Percentiles rank a stretch among this genome's conserved stretches.
These are phyloP conservation scores for Cryptus armator DNA, from an alignment of 2,888 invertebrate species.

Conservation along the genomic window DNA sequence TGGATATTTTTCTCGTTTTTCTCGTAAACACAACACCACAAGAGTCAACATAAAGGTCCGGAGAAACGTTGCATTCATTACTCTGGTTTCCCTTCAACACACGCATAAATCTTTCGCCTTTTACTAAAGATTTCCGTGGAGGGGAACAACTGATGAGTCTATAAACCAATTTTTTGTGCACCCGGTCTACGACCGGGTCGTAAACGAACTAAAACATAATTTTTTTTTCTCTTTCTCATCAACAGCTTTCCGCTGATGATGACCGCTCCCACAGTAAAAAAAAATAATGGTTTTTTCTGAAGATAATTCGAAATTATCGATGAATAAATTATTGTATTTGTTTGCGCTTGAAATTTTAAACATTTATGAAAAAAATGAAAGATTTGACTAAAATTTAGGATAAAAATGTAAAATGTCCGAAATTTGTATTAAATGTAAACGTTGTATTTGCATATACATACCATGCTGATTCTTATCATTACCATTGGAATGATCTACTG, in stretches of 20 bases:
- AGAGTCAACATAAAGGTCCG: not conserved
- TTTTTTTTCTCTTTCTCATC: not conserved
- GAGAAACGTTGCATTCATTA: not conserved
- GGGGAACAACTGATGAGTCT: conserved; percentile 78
- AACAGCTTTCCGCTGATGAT: not conserved
- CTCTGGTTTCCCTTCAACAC: conserved; percentile 84
- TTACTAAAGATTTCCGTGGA: conserved; percentile 86
- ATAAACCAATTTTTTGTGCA: conserved; percentile 79
- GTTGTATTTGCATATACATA: conserved; percentile 51
- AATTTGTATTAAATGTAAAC: not conserved
- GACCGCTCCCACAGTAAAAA: not conserved
- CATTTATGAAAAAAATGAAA: too few relatives aligned
- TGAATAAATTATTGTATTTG: too few relatives aligned
- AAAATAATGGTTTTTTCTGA: not conserved
- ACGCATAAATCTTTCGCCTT: conserved; percentile 86
- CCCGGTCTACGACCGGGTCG: conserved; percentile 76
- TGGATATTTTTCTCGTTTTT: conserved; percentile 6
- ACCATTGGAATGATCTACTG: conserved; percentile 68
- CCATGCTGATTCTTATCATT: conserved; percentile 71
- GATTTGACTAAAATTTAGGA: too few relatives aligned
- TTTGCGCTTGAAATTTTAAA: too few relatives aligned
- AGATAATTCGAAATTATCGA: not conserved
- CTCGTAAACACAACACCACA: conserved; percentile 1
- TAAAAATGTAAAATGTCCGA: too few relatives aligned
- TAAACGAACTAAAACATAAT: conserved; percentile 47